Evolutionary conservation across 2,113 vertebrate species (phyloP).

Genomic region (Chloebia gouldiae): DNA sequence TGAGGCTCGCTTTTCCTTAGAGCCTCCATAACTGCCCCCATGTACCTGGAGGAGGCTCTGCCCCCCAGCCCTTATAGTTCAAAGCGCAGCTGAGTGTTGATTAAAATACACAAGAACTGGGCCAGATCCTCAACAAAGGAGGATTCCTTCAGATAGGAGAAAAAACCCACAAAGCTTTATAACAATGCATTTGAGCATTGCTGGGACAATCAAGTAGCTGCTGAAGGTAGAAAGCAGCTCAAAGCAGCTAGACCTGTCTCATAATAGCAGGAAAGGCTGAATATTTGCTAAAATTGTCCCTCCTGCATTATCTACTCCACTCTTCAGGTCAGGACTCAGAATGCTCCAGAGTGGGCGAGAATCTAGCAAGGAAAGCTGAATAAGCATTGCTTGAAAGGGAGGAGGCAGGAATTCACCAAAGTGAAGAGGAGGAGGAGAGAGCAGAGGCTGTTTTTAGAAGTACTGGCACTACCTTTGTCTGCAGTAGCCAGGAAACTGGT

Average conservation of each 20-base stretch:
- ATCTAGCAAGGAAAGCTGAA: slow-evolving; percentile 36
- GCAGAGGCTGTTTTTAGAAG: slow-evolving; percentile 49
- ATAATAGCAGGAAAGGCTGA: background rate
- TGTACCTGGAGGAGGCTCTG: background rate
- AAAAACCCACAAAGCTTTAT: background rate
- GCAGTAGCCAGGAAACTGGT: slow-evolving; percentile 46
- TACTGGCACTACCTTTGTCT: slow-evolving; percentile 37
- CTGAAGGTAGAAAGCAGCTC: background rate
- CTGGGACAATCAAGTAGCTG: background rate
- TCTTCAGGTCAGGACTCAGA: background rate
- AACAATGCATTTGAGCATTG: background rate
- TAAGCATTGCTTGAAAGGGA: slow-evolving; percentile 52
- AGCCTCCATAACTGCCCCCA: background rate
- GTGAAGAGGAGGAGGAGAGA: background rate
- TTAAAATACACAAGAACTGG: background rate
- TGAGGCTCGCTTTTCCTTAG: background rate
- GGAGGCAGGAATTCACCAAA: slow-evolving; percentile 32
- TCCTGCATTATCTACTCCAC: background rate
- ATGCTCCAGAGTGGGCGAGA: background rate
- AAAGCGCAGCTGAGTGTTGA: background rate
- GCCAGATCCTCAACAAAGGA: background rate
- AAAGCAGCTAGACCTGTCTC: slow-evolving; percentile 16
- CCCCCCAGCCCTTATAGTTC: background rate
- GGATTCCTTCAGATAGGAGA: background rate
- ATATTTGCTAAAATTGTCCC: slow-evolving; percentile 8